Percentiles rank a stretch among this genome's conserved stretches.
phyloP scores from a whole-genome alignment of 2,888 invertebrate genomes.

The Cetonia aurata region DNA sequence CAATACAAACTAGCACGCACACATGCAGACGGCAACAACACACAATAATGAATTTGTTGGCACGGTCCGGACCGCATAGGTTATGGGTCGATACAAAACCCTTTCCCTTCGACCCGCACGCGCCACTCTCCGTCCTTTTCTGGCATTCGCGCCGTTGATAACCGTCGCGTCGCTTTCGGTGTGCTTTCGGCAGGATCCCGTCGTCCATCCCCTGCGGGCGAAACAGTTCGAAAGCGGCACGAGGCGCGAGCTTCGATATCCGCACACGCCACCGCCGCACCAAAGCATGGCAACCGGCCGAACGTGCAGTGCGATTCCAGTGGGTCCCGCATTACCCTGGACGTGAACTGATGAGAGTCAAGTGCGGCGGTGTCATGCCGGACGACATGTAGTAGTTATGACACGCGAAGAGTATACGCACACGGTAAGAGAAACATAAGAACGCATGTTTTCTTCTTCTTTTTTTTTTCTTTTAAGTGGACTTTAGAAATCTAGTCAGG shows the following conservation, averaged over 20 bases:
- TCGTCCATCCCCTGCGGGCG: constrained; percentile 14
- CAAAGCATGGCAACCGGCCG: constrained; percentile 48
- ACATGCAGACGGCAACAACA: constrained; percentile 50
- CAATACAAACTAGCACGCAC: neutral
- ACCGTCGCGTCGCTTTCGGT: neutral
- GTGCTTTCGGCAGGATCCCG: constrained; percentile 1
- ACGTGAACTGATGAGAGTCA: constrained; percentile 34
- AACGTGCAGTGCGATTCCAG: constrained; percentile 39
- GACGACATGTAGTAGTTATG: constrained; percentile 53
- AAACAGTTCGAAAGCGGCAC: constrained; percentile 24
- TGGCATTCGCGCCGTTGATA: constrained; percentile 8
- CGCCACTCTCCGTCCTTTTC: constrained; percentile 45
- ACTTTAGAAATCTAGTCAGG: too few relatives aligned
- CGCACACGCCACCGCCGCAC: constrained; percentile 41
- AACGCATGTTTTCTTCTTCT: constrained; percentile 32
- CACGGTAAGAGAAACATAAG: constrained; percentile 56
- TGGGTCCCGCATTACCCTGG: constrained; percentile 39
- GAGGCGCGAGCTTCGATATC: constrained; percentile 23
- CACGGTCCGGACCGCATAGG: constrained; percentile 63
- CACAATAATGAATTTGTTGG: constrained; percentile 60
- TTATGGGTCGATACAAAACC: constrained; percentile 58
- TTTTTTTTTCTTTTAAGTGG: constrained; percentile 11
- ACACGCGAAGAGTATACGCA: constrained; percentile 62
- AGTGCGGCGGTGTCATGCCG: constrained; percentile 39
- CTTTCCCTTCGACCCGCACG: constrained; percentile 48